Base-by-base conservation (phyloP, 1,140 invertebrate species). In the Drosophila yakuba region DNA sequence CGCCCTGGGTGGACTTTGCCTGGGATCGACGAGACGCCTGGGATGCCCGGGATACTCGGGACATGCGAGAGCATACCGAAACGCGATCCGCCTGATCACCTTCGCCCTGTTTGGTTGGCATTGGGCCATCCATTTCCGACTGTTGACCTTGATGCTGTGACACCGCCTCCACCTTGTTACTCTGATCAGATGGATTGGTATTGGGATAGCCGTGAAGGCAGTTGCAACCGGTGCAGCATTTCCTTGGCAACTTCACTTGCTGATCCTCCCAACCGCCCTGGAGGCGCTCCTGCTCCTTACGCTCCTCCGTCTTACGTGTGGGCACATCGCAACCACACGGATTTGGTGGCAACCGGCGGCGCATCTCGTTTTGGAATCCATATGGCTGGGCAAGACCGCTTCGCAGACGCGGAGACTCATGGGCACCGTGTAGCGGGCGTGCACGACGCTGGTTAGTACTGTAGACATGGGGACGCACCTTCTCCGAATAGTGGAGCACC, bases 351-450 rank as follows among this genome's bases (percentile, higher is more conserved):
- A 8, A 1, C 2, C 36, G 14, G 0, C 20, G 56, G 2, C 14
- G 15, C 17, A 25, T 14, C 4, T 41, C 10, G 0, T 5, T 4
- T 11, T 15, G 0, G 23, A 47, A 15, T 2, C 47, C 61, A 44
- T 77, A 25, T 0, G 75, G 54, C 25, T 58, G 32, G 6, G 64
- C 43, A 23, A 78, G 32, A 3, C 75, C 75, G 12, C 74, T 71
- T 8, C 59, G 48, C 17, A 50, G 5, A 0, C 68, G 41, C 0
- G 15, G 1, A 2, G 57, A n/a, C n/a, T 69, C 58, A 20, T 47
- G n/a, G 7, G 25, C 5, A 12, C 15, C 8, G 12, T 35, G 60
- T 3, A 10, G 10, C 1, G 17, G 17, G 3, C 63, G 43, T 0
- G 28, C 11, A 3, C 35, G 56, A 8, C 45, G 50, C 14, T 17